Percentiles rank a stretch among this genome's conserved stretches.
These are phyloP conservation scores for Globodera rostochiensis DNA, from an alignment of 1,140 invertebrate genomes.

Conservation along the genomic window DNA sequence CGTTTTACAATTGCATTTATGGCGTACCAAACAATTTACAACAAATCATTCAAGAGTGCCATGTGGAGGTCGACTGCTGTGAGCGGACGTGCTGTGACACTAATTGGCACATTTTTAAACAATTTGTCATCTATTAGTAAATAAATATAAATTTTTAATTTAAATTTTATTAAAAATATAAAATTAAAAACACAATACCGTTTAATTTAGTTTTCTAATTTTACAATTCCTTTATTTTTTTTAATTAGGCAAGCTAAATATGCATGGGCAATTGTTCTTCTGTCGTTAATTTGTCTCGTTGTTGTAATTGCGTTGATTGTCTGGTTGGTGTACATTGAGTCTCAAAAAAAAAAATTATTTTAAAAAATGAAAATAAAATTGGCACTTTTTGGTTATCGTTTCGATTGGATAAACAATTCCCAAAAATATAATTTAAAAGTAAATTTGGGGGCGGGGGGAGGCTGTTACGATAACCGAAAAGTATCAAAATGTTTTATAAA, in stretches of 20 bases:
- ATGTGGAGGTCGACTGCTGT: constrained; percentile 26
- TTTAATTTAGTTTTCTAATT: neutral
- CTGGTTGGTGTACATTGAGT: neutral
- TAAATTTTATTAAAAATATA: constrained; percentile 1
- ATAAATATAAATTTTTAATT: constrained; percentile 1
- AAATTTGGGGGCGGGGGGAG: too few relatives aligned
- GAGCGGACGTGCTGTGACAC: constrained; percentile 26
- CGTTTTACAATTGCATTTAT: constrained; percentile 31
- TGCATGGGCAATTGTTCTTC: constrained; percentile 11
- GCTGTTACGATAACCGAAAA: too few relatives aligned
- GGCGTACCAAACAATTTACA: constrained; percentile 25
- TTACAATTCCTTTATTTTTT: neutral
- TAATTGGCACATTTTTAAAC: constrained; percentile 7
- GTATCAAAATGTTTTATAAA: too few relatives aligned
- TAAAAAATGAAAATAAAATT: too few relatives aligned
- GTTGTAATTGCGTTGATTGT: constrained; percentile 24
- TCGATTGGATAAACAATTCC: too few relatives aligned
- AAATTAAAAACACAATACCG: too few relatives aligned
- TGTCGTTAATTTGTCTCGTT: constrained; percentile 23
- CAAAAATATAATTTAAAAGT: too few relatives aligned
- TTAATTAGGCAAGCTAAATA: constrained; percentile 12
- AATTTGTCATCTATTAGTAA: neutral
- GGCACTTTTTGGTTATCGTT: too few relatives aligned
- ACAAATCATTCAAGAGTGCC: constrained; percentile 27
- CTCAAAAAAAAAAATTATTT: too few relatives aligned